Evolutionary conservation across 2,797 vertebrate species (phyloP).

Genomic region (Spizella passerina): DNA sequence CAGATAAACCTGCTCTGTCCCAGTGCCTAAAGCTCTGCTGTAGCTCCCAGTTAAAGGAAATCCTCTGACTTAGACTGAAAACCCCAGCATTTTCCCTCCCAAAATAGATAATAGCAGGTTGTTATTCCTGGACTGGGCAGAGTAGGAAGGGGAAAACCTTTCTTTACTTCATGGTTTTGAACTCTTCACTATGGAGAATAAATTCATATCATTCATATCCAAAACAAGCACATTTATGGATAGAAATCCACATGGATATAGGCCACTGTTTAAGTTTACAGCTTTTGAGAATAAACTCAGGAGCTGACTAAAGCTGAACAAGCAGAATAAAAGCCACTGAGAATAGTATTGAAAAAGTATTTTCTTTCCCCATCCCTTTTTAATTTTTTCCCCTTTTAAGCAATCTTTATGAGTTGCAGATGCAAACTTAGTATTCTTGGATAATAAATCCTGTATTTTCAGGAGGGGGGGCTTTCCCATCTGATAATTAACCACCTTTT

Average conservation of each 20-base stretch:
- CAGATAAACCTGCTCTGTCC: neutral
- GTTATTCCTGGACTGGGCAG: neutral
- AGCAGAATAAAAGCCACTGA: neutral
- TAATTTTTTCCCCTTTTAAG: neutral
- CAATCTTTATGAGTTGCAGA: neutral
- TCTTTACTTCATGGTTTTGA: neutral
- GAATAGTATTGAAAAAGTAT: neutral
- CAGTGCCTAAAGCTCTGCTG: neutral
- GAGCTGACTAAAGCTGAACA: neutral
- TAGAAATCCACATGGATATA: neutral
- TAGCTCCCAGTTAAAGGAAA: neutral
- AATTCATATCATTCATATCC: neutral
- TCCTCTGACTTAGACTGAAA: neutral
- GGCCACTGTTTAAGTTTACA: neutral
- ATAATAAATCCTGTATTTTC: neutral
- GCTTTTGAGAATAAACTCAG: neutral
- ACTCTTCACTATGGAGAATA: neutral
- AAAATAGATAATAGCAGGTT: neutral
- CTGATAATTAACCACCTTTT: neutral
- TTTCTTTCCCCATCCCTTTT: rapidly evolving
- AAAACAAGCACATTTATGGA: neutral
- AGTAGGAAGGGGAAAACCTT: neutral
- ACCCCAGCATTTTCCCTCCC: neutral
- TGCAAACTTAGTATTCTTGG: neutral
- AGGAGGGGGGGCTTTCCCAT: neutral